Evolutionary conservation across 2,113 vertebrate genomes (phyloP).

Genomic region (Nibea albiflora): DNA sequence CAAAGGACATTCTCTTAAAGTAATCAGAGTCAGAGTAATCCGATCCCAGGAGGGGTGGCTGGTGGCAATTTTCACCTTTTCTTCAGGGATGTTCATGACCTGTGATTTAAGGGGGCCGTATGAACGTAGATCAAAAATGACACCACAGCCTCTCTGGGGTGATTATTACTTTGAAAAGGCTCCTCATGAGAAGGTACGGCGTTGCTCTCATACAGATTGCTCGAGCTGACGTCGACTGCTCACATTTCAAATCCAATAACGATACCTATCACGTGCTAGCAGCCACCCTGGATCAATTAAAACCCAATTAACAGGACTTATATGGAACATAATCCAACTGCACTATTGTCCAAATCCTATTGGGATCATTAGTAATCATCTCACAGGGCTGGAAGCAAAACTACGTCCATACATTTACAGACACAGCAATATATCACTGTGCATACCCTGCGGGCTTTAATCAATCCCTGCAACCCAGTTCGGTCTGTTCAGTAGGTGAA

Average conservation of each 20-base stretch:
- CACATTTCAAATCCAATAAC: conserved; percentile 64
- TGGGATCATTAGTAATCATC: conserved; percentile 77
- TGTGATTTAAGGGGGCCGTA: background rate
- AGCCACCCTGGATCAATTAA: conserved; percentile 71
- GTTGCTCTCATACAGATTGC: conserved; percentile 19
- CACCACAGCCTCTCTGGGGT: background rate
- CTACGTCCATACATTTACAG: conserved; percentile 51
- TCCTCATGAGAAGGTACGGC: conserved; percentile 36
- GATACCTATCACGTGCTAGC: conserved; percentile 43
- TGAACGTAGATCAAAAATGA: conserved; percentile 29
- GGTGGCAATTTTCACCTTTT: conserved; percentile 40
- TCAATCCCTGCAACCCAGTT: conserved; percentile 70
- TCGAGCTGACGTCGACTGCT: conserved; percentile 44
- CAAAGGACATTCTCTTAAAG: conserved; percentile 66
- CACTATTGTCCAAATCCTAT: conserved; percentile 67
- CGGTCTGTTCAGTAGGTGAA: conserved; percentile 58
- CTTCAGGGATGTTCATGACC: conserved; percentile 6
- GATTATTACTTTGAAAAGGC: conserved; percentile 13
- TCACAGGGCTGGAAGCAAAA: conserved; percentile 62
- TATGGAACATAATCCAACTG: conserved; percentile 69
- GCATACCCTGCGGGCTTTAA: conserved; percentile 61
- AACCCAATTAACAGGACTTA: conserved; percentile 69
- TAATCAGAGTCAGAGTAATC: conserved; percentile 70
- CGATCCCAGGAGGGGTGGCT: conserved; percentile 37
- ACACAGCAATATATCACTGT: conserved; percentile 61